Conservation (phyloP, 2,888 invertebrate species). For the Orthonychiurus folsomi region DNA sequence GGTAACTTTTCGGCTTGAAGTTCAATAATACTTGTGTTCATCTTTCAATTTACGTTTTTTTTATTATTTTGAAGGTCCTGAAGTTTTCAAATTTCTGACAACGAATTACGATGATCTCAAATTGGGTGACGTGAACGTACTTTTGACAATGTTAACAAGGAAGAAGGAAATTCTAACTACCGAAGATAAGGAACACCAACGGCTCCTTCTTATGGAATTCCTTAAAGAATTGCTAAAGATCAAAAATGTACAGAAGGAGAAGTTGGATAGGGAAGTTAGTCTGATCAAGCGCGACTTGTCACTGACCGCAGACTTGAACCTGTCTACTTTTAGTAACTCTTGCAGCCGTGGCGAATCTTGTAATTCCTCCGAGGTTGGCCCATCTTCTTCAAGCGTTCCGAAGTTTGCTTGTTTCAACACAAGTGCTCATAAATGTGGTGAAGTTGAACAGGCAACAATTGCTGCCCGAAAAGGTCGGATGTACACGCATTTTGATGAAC, state of each 20-base stretch:
- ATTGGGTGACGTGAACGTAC: conserved; percentile 68
- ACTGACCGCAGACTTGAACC: not conserved
- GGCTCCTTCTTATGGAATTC: conserved; percentile 73
- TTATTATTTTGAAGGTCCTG: conserved; percentile 12
- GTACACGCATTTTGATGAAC: conserved; percentile 79
- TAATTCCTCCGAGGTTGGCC: not conserved
- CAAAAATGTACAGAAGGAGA: conserved; percentile 59
- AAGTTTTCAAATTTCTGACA: conserved; percentile 40
- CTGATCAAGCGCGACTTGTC: conserved; percentile 62
- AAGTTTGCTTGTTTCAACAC: too few relatives aligned
- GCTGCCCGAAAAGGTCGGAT: conserved; percentile 64
- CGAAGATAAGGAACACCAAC: conserved; percentile 69
- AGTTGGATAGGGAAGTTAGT: conserved; percentile 61
- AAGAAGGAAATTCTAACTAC: conserved; percentile 71
- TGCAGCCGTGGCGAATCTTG: not conserved
- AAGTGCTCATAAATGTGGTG: conserved; percentile 13
- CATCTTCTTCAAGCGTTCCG: conserved; percentile 9
- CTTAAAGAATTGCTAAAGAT: conserved; percentile 64
- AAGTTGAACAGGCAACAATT: conserved; percentile 47
- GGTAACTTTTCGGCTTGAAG: too few relatives aligned
- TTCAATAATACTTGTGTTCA: not conserved
- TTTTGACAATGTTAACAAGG: conserved; percentile 68
- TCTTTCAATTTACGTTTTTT: conserved; percentile 2
- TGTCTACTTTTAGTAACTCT: not conserved
- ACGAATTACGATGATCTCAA: conserved; percentile 49